A percentile compares a stretch with the other conserved stretches of the same genome.
These are phyloP conservation scores for Chironomus striatipennis DNA, from an alignment of 1,140 invertebrate genomes.

Conservation along the genomic window DNA sequence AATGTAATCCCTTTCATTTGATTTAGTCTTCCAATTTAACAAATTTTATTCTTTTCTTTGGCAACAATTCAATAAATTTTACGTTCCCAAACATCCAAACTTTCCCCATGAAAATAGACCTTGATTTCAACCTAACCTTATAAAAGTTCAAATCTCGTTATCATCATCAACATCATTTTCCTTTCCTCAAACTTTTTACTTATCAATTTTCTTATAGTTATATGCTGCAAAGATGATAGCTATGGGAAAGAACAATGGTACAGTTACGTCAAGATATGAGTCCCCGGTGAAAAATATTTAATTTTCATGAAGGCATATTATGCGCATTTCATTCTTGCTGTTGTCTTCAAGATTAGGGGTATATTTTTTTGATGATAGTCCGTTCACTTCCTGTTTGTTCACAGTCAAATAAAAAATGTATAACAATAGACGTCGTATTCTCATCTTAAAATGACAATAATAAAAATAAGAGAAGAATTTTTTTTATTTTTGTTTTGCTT, in stretches of 20 bases:
- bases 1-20: too few species aligned
- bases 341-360: background rate
- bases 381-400: background rate
- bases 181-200: too few species aligned
- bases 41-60: too few species aligned
- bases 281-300: constrained; percentile 8
- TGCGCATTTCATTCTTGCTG: constrained; percentile 12
- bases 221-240: background rate
- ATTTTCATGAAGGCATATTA: background rate
- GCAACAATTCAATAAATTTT: too few species aligned
- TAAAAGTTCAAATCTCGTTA: too few species aligned
- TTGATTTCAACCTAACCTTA: too few species aligned
- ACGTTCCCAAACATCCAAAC: too few species aligned
- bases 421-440: background rate
- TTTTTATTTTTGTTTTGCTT: too few species aligned
- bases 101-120: too few species aligned
- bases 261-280: background rate
- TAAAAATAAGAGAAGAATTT: background rate
- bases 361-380: background rate
- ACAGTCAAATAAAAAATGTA: background rate
- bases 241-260: background rate
- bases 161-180: too few species aligned
- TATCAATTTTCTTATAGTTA: too few species aligned
- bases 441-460: background rate
- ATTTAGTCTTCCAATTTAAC: too few species aligned